Evolutionary conservation across 2,113 vertebrate genomes (phyloP), one percentile per base, ranked within the genome.

Genomic region (Rhea pennata): DNA sequence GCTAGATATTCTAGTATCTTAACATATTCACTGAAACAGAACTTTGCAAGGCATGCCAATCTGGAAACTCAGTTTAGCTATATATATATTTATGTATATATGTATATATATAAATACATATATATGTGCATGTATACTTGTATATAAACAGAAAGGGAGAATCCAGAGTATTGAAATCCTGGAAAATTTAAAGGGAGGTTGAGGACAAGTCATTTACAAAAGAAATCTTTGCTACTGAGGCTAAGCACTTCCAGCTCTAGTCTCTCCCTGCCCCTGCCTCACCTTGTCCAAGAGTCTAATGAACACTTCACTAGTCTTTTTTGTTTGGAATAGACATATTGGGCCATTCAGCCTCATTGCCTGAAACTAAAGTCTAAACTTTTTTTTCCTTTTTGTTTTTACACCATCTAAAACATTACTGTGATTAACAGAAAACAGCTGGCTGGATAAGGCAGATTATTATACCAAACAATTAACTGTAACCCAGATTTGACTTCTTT

Each of bases 401-500:
- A 87, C 39, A 6, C 22, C 84, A 48, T 84, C 46, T 84, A 73
- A 91, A 69, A 74, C 24, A 66, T 79, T 84, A 64, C 20, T 36
- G 69, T 3, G 12, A 78, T 62, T 76, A 81, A 56, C 14, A 90
- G 31, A 70, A 91, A 89, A 81, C 29, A 73, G 39, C 8, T 81
- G 84, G 10, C 54, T 64, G 31, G 22, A 20, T 51, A 56, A 36
- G 33, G 50, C 53, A 88, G 44, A 64, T 39, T 66, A 70, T 65
- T 91, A 78, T 78, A 71, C 31, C 73, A 94, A 50, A 90, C 71
- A 6, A 84, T 74, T 22, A 67, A 74, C 7, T 87, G 78, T 51
- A 88, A 90, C 50, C 15, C 59, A 81, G 73, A 67, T 56, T 88
- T 71, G 71, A 87, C n/a, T 74, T 17, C 56, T 94, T 96, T 87